These are phyloP conservation scores for Lycocerus yunnanus DNA, from an alignment of 2,888 invertebrate genomes.

Conservation along the genomic window DNA sequence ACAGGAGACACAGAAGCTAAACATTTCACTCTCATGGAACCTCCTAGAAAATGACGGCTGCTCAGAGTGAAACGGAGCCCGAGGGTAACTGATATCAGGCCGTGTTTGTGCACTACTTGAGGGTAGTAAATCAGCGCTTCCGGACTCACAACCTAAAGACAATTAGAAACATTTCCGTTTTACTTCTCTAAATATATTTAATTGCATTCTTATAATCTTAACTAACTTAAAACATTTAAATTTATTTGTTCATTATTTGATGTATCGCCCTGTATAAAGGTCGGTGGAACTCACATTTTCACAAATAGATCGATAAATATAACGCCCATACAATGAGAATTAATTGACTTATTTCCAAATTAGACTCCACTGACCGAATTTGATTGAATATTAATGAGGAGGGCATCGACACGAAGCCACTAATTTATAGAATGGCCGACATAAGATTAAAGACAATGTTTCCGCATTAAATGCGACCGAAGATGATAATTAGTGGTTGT, in stretches of 20 bases:
- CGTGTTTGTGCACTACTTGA: constrained; percentile 60
- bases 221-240: neutral
- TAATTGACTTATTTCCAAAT: neutral
- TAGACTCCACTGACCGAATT: neutral
- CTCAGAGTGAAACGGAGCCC: constrained; percentile 62
- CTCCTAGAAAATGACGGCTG: constrained; percentile 62
- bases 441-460: neutral
- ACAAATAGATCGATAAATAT: neutral
- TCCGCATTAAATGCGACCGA: neutral
- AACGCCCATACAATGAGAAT: neutral
- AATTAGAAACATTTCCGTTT: constrained; percentile 1
- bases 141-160: constrained; percentile 57
- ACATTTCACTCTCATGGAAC: constrained; percentile 66
- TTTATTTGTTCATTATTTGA: neutral
- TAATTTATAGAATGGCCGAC: neutral
- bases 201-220: neutral
- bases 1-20: constrained; percentile 65
- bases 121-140: constrained; percentile 61
- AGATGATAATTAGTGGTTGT: neutral
- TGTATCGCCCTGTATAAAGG: neutral
- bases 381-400: neutral
- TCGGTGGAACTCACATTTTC: neutral
- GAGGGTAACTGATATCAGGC: constrained; percentile 62
- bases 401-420: neutral
- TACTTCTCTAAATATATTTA: neutral